Evolutionary conservation across 1,140 invertebrate genomes (phyloP), one percentile per base, ranked within the genome.

Genomic region (Drosophila gunungcola): DNA sequence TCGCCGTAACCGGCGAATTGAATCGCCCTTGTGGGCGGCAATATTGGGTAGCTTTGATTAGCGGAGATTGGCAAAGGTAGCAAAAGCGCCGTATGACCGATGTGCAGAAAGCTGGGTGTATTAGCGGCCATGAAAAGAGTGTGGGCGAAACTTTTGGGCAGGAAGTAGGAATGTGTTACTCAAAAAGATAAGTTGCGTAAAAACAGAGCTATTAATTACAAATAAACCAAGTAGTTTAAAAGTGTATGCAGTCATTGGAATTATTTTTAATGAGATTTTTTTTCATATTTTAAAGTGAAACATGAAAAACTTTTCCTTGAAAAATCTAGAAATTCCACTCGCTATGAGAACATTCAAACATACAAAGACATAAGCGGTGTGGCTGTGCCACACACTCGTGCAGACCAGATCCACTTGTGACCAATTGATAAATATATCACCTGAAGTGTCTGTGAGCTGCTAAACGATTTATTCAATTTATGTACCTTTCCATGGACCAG

Each of bases 351-450:
- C 2, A 32, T 32, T 32, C 7, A 0, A 0, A 9, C 16, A 10
- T 7, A 3, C 41, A 10, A 43, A 16, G 13, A 4, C 1, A 6
- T 2, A 48, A 48, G 3, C 6, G 2, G 0, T n/a, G 6, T n/a
- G 6, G 0, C 4, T 12, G 5, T 1, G 5, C 12, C 49, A 41
- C 45, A 58, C 48, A 61, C 57, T 64, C 53, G 49, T 27, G 29
- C 29, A 9, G 42, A 42, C 11, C 27, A 45, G 52, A 42, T 53
- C 53, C 45, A 51, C 42, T 46, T 48, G 34, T 27, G 38, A 49
- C 52, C 60, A 70, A 60, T 76, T 73, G 55, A 58, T 51, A 75
- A 78, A 76, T 69, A 68, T 73, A 57, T 58, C 64, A 54, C 58
- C 52, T 51, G 27, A 62, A 57, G 39, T 57, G 43, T 52, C 45